Conservation (phyloP, 1,140 invertebrate species). For the Hirudo medicinalis region DNA sequence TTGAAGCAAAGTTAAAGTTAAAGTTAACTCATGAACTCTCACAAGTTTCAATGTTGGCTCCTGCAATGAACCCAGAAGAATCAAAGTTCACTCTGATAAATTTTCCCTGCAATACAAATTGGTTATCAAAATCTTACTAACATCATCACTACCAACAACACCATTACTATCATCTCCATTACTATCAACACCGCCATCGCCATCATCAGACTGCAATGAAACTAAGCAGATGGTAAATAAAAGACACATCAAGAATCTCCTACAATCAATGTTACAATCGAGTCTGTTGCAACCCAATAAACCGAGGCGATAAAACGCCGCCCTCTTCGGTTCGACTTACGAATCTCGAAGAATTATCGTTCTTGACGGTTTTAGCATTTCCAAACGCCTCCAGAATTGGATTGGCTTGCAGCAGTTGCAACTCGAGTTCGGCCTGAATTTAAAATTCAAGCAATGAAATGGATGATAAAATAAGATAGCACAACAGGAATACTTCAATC, state of each 20-base stretch:
- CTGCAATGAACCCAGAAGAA: slow-evolving; percentile 92
- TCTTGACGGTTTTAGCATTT: slow-evolving; percentile 99
- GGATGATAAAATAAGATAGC: too few species aligned
- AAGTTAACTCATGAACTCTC: background rate
- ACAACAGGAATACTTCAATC: too few species aligned
- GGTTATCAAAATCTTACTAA: too few species aligned
- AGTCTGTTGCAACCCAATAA: too few species aligned
- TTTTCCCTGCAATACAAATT: slow-evolving; percentile 56
- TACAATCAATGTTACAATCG: too few species aligned
- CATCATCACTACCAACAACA: too few species aligned
- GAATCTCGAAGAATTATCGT: slow-evolving; percentile 98
- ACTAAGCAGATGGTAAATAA: too few species aligned
- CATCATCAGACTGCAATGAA: too few species aligned
- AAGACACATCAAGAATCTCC: too few species aligned
- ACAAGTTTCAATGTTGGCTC: slow-evolving; percentile 74
- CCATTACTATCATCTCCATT: too few species aligned
- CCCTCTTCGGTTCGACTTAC: slow-evolving; percentile 35
- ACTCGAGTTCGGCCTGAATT: slow-evolving; percentile 84
- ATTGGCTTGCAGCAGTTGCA: slow-evolving; percentile 91
- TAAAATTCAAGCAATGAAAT: slow-evolving; percentile 15
- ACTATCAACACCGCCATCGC: too few species aligned
- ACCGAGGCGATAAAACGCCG: too few species aligned
- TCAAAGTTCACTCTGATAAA: slow-evolving; percentile 99
- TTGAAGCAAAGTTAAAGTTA: background rate
- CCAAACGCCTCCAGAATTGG: slow-evolving; percentile 98